Evolutionary conservation across 1,140 invertebrate species (phyloP), one percentile per base, ranked within the genome.

Genomic region (Drosophila lowei): DNA sequence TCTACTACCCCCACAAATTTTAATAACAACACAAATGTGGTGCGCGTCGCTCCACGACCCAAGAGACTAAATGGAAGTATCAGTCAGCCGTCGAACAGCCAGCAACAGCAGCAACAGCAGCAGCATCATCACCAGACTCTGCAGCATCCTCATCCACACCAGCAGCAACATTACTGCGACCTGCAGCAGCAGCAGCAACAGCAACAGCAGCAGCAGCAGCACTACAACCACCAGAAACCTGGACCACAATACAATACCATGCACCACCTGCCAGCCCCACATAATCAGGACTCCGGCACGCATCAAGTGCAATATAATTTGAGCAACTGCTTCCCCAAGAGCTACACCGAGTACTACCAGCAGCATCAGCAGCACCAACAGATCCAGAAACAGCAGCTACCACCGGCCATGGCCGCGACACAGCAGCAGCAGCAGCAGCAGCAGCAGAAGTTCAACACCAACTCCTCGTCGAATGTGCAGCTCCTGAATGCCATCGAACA

Each of bases 11-110:
- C 77, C 89, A 91, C 67, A 88, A 91, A 90, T 91, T 90, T 91
- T 84, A 91, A 91, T 89, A 91, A 91, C 79, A 90, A 91, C 74
- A 81, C 73, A 79, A 91, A 91, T 91, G 81, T 89, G 80, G 84
- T 84, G 65, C 84, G 71, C 68, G 77, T 79, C 60, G 77, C 76
- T 65, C 86, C 89, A 81, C 84, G 81, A 79, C 77, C 78, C 64
- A 90, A 90, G 75, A 80, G 75, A 89, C 74, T 81, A 30, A 80
- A 89, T 91, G 84, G 72, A 83, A 79, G 75, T 89, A 88, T 78
- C 70, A 78, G 66, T 73, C 84, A 76, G 72, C 55, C 62, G 52
- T 58, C 74, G 53, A 63, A 62, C 61, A 72, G 56, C 54, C 68
- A 74, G 50, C 79, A 75, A 21, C 48, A 63, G 52, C 72, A 75